Base-by-base conservation (phyloP, 2,113 vertebrate genomes). In the Stictonetta naevosa region DNA sequence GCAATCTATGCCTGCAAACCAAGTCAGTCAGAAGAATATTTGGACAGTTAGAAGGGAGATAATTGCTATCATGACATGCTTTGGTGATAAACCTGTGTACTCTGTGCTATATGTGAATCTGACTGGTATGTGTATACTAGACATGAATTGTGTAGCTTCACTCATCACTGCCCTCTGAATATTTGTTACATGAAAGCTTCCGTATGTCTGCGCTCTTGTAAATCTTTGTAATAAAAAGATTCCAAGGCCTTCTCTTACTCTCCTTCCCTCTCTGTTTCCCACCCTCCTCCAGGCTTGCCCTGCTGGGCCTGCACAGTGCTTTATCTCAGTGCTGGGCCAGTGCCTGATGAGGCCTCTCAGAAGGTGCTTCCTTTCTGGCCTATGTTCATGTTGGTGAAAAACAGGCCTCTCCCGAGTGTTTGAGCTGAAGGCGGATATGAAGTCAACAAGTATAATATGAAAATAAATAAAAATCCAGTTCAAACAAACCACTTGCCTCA, bases 401-500 rank as follows among this genome's bases (percentile, higher is more conserved):
- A 86, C 93, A 96, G 53, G 77, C 59, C 84, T 97, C 88, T 75
- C 92, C 72, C 7, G 12, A 83, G 96, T 78, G 93, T 95, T 74
- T 78, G 91, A 97, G 96, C 95, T 44, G 72, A 89, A 95, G 91
- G 93, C 67, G 95, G 95, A 95, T 89, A 87, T 97, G 95, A 98
- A 98, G 95, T 97, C 98, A 97, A 97, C 93, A 96, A 97, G 94
- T 66, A 33, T 74, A 97, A 97, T 73, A 96, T 74, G 86, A 97
- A 98, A 98, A 98, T 97, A 98, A 98, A 98, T 97, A 98, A 96
- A 96, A 78, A 75, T 67, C 82, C 88, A 92, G 83, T 97, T 97
- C 92, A 97, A 97, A 97, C 96, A 96, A 97, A 96, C 66, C 89
- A 68, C 91, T 97, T 90, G 95, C 92, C 82, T 97, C 72, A 34